Conservation (phyloP, 2,113 vertebrate species). For the Pelmatolapia mariae region DNA sequence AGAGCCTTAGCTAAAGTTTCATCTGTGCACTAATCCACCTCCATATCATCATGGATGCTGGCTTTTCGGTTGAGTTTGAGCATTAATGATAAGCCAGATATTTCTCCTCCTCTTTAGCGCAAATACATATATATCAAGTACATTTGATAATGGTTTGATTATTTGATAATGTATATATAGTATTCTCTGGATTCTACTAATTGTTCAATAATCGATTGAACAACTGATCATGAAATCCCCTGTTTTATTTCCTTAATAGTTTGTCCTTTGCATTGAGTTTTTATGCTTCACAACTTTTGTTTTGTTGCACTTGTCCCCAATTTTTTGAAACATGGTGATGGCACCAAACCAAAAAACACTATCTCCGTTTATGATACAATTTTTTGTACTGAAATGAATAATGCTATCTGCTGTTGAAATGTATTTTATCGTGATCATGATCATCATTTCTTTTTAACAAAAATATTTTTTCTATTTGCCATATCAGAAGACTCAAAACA, state of each 20-base stretch:
- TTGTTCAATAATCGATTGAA: background rate
- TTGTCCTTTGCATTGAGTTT: background rate
- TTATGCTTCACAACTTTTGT: background rate
- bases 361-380: background rate
- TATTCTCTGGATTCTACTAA: background rate
- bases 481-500: background rate
- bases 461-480: background rate
- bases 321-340: background rate
- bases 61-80: background rate
- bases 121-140: background rate
- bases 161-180: background rate
- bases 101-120: background rate
- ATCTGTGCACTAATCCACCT: background rate
- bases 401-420: background rate
- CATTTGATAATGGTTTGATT: background rate
- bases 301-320: background rate
- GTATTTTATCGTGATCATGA: background rate
- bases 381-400: background rate
- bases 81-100: background rate
- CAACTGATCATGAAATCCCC: background rate
- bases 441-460: background rate
- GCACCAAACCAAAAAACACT: background rate
- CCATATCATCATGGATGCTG: background rate
- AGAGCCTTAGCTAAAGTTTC: background rate
- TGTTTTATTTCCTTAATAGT: background rate